Percentiles rank a stretch among this genome's conserved stretches.
phyloP scores from a whole-genome alignment of 1,140 invertebrate species.

The Lepidostoma basale region DNA sequence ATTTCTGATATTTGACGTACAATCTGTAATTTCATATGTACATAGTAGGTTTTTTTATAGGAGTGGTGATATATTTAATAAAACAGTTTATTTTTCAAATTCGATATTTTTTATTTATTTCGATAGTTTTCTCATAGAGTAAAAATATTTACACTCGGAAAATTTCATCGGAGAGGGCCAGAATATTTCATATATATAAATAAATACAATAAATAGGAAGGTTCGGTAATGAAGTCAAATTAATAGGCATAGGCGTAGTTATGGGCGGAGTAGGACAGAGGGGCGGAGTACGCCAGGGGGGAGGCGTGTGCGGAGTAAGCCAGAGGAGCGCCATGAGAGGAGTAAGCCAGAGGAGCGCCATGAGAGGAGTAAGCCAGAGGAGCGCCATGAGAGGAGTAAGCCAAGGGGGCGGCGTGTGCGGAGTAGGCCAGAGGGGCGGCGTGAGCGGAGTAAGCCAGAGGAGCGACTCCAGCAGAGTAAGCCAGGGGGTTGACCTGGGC shows the following conservation, averaged over 20 bases:
- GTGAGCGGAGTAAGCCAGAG: conserved; percentile 41
- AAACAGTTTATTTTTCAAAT: too few relatives aligned
- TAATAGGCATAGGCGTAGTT: conserved; percentile 39
- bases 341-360: conserved; percentile 38
- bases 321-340: conserved; percentile 36
- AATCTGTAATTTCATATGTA: too few relatives aligned
- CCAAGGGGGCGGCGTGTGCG: conserved; percentile 45
- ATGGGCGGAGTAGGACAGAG: neutral
- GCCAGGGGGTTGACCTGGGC: conserved; percentile 46
- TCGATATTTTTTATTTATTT: too few relatives aligned
- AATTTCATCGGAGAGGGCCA: too few relatives aligned
- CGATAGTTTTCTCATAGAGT: too few relatives aligned
- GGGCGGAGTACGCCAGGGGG: conserved; percentile 30
- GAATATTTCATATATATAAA: neutral
- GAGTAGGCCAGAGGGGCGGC: conserved; percentile 40
- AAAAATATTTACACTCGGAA: too few relatives aligned
- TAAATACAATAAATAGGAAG: neutral
- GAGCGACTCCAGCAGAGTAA: conserved; percentile 39
- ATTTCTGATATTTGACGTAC: too few relatives aligned
- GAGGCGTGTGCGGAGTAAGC: conserved; percentile 9
- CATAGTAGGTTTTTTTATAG: too few relatives aligned
- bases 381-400: conserved; percentile 44
- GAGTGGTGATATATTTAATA: too few relatives aligned
- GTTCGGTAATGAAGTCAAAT: neutral
- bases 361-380: too few relatives aligned